phyloP scores from a whole-genome alignment of 2,113 vertebrate genomes.

The Clarias magur region DNA sequence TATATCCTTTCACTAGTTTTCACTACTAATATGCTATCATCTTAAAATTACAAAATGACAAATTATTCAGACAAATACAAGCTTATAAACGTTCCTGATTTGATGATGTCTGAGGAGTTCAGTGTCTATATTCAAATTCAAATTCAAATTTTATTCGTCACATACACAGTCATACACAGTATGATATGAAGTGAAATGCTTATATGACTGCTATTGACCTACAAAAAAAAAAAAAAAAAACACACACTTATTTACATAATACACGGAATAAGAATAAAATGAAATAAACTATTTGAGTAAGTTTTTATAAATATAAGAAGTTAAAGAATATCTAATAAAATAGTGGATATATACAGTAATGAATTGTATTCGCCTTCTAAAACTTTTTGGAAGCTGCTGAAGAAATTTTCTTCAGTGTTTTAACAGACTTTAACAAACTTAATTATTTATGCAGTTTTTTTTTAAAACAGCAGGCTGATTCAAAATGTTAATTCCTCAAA shows the following conservation, averaged over 20 bases:
- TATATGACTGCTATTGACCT: no score
- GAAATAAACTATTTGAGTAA: no score
- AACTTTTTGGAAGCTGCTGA: slow-evolving; percentile 6
- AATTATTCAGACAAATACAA: not conserved
- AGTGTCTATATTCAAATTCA: no score
- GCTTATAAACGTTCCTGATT: not conserved
- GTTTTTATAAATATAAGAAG: no score
- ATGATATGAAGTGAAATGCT: no score
- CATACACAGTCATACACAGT: no score
- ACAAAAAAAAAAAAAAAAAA: no score
- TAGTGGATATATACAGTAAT: no score
- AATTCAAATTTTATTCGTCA: no score
- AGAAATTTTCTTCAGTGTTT: not conserved
- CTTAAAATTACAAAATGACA: not conserved
- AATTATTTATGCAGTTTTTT: not conserved
- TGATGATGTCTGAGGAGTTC: not conserved
- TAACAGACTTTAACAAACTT: not conserved
- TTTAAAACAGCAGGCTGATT: not conserved
- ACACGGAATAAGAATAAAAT: no score
- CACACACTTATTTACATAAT: no score
- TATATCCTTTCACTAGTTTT: not conserved
- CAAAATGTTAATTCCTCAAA: not conserved
- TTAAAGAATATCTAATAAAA: no score
- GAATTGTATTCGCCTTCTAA: not conserved
- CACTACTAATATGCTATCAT: not conserved